phyloP scores from a whole-genome alignment of 2,113 vertebrate species.

The Pseudopipra pipra region DNA sequence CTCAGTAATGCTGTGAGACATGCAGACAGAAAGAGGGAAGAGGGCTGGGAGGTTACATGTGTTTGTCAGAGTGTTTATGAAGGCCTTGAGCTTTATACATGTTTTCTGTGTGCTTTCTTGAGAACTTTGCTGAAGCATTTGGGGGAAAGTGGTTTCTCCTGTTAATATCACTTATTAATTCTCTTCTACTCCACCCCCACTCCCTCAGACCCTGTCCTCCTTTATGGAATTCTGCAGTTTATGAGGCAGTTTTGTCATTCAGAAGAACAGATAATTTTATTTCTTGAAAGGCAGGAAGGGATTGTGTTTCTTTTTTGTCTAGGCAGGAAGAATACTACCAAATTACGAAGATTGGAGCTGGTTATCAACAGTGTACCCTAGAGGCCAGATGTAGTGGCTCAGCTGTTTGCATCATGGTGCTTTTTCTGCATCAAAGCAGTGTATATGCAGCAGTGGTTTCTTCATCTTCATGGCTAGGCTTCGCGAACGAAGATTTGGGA shows the following conservation, averaged over 20 bases:
- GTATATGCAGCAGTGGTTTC: background rate
- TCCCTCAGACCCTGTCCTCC: background rate
- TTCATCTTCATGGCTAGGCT: background rate
- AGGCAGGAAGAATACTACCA: background rate
- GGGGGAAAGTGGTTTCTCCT: background rate
- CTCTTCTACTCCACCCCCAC: background rate
- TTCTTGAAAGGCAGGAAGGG: background rate
- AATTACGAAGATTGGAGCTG: background rate
- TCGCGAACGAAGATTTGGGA: no score
- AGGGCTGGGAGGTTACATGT: fast-evolving
- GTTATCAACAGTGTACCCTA: background rate
- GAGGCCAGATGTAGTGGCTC: background rate
- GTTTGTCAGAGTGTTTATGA: background rate
- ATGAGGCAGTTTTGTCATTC: background rate
- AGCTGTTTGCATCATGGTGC: background rate
- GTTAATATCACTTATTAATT: background rate
- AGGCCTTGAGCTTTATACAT: background rate
- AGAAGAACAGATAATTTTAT: background rate
- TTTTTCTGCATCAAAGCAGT: background rate
- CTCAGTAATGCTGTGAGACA: background rate
- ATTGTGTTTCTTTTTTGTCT: background rate
- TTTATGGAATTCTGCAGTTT: background rate
- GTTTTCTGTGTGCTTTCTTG: background rate
- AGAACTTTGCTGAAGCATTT: background rate
- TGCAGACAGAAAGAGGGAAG: background rate